These are phyloP conservation scores for Tretioscincus oriximinensis DNA, from an alignment of 2,113 vertebrate species.

Conservation along the genomic window DNA sequence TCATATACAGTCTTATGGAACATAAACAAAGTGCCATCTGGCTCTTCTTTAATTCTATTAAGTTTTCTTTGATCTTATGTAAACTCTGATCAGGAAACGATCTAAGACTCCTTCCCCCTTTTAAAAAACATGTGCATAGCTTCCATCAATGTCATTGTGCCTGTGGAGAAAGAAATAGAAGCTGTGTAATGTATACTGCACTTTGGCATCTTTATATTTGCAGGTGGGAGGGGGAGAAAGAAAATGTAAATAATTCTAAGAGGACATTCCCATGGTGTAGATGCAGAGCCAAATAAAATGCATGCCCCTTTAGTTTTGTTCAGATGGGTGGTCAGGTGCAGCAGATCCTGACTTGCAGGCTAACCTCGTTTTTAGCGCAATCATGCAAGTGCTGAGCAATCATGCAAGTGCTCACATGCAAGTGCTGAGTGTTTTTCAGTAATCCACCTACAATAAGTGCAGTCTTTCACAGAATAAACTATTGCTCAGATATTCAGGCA, in stretches of 20 bases:
- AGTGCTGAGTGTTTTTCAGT: no score
- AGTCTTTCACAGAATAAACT: no score
- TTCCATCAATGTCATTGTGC: slow-evolving; percentile 63
- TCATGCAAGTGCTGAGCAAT: no score
- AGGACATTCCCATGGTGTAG: not conserved
- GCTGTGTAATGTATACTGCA: slow-evolving; percentile 42
- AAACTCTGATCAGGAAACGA: slow-evolving; percentile 67
- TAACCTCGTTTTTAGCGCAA: not conserved
- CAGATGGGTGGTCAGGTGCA: not conserved
- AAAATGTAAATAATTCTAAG: slow-evolving; percentile 13
- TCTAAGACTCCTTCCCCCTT: slow-evolving; percentile 59
- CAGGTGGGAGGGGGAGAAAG: not conserved
- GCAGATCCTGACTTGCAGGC: not conserved
- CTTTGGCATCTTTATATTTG: slow-evolving; percentile 49
- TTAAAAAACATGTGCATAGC: slow-evolving; percentile 69
- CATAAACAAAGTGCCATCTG: slow-evolving; percentile 67
- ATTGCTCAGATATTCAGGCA: no score
- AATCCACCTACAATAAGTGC: no score
- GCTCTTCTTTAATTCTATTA: slow-evolving; percentile 68
- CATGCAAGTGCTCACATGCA: no score
- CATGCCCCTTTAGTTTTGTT: not conserved
- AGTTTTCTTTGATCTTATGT: slow-evolving; percentile 69
- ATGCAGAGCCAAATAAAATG: not conserved
- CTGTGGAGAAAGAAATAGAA: slow-evolving; percentile 65
- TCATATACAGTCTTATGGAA: slow-evolving; percentile 51